Conservation (phyloP, 2,888 invertebrate species). For the Drosophila neutralis region DNA sequence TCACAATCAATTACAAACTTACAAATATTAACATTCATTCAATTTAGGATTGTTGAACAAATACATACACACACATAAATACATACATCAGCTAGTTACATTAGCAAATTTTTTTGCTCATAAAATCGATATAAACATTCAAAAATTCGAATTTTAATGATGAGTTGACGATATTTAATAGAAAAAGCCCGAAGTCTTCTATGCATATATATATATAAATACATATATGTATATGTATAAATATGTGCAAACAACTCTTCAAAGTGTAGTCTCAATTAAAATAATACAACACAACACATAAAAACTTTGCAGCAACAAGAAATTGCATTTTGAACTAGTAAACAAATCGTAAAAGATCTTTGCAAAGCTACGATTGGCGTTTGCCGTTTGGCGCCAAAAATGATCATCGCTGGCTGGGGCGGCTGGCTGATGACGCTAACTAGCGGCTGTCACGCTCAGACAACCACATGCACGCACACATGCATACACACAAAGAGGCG, state of each 20-base stretch:
- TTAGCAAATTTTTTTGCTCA: neutral
- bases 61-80: constrained; percentile 1
- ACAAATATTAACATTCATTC: constrained; percentile 6
- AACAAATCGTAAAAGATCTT: constrained; percentile 21
- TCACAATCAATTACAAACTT: constrained; percentile 17
- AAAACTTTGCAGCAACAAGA: constrained; percentile 1
- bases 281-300: constrained; percentile 11
- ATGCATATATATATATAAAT: neutral
- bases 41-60: constrained; percentile 1
- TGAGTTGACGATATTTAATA: neutral
- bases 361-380: constrained; percentile 24
- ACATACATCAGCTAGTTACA: neutral
- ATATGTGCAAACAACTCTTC: constrained; percentile 15
- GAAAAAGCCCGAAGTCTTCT: neutral
- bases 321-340: neutral
- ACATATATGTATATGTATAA: constrained; percentile 4
- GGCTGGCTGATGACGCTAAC: constrained; percentile 14
- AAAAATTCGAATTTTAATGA: constrained; percentile 17
- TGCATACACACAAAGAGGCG: neutral
- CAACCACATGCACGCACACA: constrained; percentile 12
- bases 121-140: neutral
- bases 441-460: constrained; percentile 29
- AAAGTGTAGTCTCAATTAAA: constrained; percentile 15
- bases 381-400: constrained; percentile 55
- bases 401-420: constrained; percentile 34